Evolutionary conservation across 2,113 vertebrate genomes (phyloP).

Genomic region (Trichechus manatus): DNA sequence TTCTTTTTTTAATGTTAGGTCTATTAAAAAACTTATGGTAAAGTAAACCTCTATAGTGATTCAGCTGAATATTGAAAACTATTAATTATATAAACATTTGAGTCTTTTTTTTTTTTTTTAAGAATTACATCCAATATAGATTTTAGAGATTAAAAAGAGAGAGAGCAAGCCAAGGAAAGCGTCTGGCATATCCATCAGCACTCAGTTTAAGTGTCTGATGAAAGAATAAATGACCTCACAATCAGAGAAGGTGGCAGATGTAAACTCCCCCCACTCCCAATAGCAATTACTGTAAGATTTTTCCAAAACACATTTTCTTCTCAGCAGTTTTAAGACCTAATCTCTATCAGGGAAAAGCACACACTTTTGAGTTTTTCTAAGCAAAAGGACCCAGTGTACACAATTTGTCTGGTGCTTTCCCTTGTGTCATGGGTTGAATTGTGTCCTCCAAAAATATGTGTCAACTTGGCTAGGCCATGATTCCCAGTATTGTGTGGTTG

Average conservation of each 20-base stretch:
- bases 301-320: not conserved
- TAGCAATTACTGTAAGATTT: not conserved
- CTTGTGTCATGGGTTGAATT: not conserved
- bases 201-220: not conserved
- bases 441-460: too few relatives aligned
- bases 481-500: too few relatives aligned
- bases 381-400: not conserved
- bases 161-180: not conserved
- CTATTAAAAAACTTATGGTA: slow-evolving; percentile 22
- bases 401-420: not conserved
- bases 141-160: slow-evolving; percentile 17
- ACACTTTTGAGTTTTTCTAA: not conserved
- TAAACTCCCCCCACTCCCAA: not conserved
- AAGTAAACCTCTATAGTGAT: not conserved
- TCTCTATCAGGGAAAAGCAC: not conserved
- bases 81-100: slow-evolving; percentile 39
- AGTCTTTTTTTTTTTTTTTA: not conserved
- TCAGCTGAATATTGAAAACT: not conserved
- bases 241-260: not conserved
- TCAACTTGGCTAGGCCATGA: too few relatives aligned
- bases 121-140: not conserved
- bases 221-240: not conserved
- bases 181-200: not conserved
- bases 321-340: not conserved
- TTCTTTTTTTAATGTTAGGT: not conserved